A percentile compares a stretch with the other conserved stretches of the same genome.
These are phyloP conservation scores for Typhlichthys subterraneus DNA, from an alignment of 2,797 vertebrate species.

Conservation along the genomic window DNA sequence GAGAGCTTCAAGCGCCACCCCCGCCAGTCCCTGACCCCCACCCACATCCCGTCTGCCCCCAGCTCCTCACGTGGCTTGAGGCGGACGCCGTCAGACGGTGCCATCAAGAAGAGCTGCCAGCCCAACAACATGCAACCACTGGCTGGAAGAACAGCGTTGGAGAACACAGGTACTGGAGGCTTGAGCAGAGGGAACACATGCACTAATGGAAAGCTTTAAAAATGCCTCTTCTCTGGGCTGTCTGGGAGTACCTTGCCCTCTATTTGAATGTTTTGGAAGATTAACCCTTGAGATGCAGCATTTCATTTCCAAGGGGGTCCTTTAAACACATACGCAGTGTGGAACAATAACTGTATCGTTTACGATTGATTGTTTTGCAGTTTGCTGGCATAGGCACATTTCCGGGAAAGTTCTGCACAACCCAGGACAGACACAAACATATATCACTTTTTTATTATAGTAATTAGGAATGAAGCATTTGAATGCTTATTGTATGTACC, in stretches of 20 bases:
- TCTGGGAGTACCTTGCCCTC: neutral
- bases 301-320: too few relatives aligned
- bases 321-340: too few relatives aligned
- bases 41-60: slow-evolving; percentile 85
- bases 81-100: slow-evolving; percentile 93
- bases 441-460: too few relatives aligned
- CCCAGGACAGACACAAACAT: too few relatives aligned
- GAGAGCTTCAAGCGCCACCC: slow-evolving; percentile 96
- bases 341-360: too few relatives aligned
- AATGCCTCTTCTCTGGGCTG: neutral
- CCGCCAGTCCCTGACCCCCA: slow-evolving; percentile 94
- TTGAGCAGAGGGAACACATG: neutral
- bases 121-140: slow-evolving; percentile 56
- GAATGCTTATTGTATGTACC: too few relatives aligned
- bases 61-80: slow-evolving; percentile 78
- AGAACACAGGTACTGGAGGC: slow-evolving; percentile 59
- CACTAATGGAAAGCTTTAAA: neutral
- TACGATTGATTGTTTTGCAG: too few relatives aligned
- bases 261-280: too few relatives aligned
- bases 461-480: too few relatives aligned
- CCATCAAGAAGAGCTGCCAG: slow-evolving; percentile 83
- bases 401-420: too few relatives aligned
- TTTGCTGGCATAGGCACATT: too few relatives aligned
- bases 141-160: slow-evolving; percentile 50
- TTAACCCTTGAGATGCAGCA: too few relatives aligned